phyloP scores from a whole-genome alignment of 1,140 invertebrate species.

The Cotesia chilonis region DNA sequence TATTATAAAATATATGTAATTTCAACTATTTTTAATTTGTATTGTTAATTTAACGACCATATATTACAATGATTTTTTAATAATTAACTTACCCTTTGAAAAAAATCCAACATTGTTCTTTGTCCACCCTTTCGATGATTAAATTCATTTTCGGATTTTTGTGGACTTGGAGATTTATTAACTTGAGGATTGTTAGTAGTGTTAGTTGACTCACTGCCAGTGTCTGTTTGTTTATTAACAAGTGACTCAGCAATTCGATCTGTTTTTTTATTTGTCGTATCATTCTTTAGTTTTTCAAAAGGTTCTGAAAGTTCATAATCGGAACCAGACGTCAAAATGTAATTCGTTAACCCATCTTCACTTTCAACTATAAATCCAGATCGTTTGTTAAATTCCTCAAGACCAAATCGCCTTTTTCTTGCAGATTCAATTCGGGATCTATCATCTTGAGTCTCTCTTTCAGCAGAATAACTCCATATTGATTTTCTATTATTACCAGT shows the following conservation, averaged over 20 bases:
- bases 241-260: too few species aligned
- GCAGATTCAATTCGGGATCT: constrained; percentile 27
- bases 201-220: not conserved
- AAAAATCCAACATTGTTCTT: constrained; percentile 52
- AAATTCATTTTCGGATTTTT: not conserved
- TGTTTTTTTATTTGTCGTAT: too few species aligned
- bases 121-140: constrained; percentile 36
- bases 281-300: too few species aligned
- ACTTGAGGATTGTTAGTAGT: constrained; percentile 10
- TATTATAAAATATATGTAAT: not conserved
- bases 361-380: not conserved
- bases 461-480: constrained; percentile 31
- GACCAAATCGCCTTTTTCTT: constrained; percentile 14
- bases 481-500: constrained; percentile 33
- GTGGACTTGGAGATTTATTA: constrained; percentile 20
- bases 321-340: too few species aligned
- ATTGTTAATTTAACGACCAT: not conserved
- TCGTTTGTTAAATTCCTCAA: constrained; percentile 26
- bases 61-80: not conserved
- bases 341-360: too few species aligned
- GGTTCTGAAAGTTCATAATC: too few species aligned
- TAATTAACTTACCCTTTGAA: constrained; percentile 41
- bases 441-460: constrained; percentile 20
- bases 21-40: not conserved
- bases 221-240: not conserved